Conservation (phyloP, 2,113 vertebrate genomes). For the Tylochromis polylepis region DNA sequence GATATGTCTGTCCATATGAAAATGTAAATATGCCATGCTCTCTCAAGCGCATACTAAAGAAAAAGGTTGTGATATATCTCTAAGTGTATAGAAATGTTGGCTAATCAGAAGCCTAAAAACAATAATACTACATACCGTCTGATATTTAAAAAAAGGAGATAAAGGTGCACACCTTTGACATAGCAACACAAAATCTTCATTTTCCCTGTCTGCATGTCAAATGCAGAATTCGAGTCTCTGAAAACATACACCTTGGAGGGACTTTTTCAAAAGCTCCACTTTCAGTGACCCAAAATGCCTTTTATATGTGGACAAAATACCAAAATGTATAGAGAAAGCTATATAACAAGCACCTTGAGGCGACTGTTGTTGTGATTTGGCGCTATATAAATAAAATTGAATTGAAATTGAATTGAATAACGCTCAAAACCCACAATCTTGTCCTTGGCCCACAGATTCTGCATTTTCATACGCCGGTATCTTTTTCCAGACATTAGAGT, state of each 20-base stretch:
- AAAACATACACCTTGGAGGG: not conserved
- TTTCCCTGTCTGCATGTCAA: not conserved
- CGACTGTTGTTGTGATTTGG: no score
- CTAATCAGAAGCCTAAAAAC: not conserved
- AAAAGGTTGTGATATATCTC: not conserved
- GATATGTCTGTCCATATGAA: not conserved
- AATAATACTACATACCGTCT: not conserved
- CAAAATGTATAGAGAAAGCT: not conserved
- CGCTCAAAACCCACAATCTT: not conserved
- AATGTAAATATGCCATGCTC: not conserved
- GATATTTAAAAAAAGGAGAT: not conserved
- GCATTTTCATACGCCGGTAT: not conserved
- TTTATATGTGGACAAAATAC: not conserved
- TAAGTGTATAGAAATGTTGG: not conserved
- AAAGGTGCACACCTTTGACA: not conserved
- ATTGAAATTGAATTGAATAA: no score
- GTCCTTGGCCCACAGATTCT: not conserved
- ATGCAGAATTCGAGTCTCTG: rapidly evolving
- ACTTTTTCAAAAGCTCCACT: not conserved
- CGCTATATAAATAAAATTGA: no score
- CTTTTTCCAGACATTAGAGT: not conserved
- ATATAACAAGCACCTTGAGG: no score
- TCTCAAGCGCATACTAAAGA: not conserved
- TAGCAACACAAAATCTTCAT: not conserved
- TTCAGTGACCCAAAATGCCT: not conserved